Evolutionary conservation across 2,888 invertebrate genomes (phyloP).

Genomic region (Xanthia icteritia): DNA sequence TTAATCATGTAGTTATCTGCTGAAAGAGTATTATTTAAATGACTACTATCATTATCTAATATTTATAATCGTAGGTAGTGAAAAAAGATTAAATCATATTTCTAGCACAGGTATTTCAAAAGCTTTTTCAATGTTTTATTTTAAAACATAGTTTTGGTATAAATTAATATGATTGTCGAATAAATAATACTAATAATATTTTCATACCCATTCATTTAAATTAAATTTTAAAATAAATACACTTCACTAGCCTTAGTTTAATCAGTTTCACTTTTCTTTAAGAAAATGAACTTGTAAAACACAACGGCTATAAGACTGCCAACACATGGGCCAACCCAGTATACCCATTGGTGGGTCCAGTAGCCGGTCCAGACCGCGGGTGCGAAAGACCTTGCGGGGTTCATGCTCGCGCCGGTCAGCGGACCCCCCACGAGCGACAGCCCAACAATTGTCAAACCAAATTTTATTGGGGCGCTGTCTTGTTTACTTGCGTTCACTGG

Average conservation of each 20-base stretch:
- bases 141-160: background rate
- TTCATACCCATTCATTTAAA: background rate
- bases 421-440: conserved; percentile 92
- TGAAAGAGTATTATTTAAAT: conserved; percentile 42
- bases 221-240: background rate
- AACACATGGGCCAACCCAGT: conserved; percentile 92
- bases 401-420: conserved; percentile 93
- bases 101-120: background rate
- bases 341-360: conserved; percentile 93
- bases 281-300: conserved; percentile 78
- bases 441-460: conserved; percentile 92
- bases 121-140: background rate
- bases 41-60: conserved; percentile 1
- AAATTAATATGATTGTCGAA: background rate
- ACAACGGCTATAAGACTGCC: conserved; percentile 78
- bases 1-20: conserved; percentile 1
- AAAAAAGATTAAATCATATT: background rate
- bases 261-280: conserved; percentile 62
- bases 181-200: background rate
- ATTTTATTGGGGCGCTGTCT: conserved; percentile 92
- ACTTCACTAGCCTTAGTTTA: conserved; percentile 3
- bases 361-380: conserved; percentile 93
- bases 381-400: conserved; percentile 93
- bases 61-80: background rate
- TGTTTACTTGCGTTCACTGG: conserved; percentile 91